Evolutionary conservation across 1,140 invertebrate species (phyloP).

Genomic region (Wiebesia pumilae): DNA sequence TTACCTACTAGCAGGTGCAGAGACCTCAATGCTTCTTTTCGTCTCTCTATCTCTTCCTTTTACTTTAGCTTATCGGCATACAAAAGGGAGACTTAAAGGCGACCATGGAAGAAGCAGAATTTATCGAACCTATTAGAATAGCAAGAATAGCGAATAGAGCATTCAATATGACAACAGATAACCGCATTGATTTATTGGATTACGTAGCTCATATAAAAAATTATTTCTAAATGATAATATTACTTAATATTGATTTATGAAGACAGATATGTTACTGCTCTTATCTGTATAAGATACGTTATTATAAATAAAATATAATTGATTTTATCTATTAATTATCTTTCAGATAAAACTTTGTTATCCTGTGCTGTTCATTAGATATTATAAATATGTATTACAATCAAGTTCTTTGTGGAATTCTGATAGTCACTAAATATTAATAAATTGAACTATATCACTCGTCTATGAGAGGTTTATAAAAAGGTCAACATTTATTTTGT

Average conservation of each 20-base stretch:
- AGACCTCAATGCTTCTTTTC: constrained; percentile 31
- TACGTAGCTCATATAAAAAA: not conserved
- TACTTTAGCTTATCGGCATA: constrained; percentile 20
- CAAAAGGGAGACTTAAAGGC: constrained; percentile 16
- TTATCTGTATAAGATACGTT: too few relatives aligned
- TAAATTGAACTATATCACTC: too few relatives aligned
- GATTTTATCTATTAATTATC: too few relatives aligned
- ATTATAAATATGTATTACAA: too few relatives aligned
- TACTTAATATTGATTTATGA: not conserved
- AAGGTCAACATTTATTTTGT: too few relatives aligned
- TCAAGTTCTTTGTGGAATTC: too few relatives aligned
- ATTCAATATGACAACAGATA: constrained; percentile 3
- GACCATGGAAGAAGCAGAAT: not conserved
- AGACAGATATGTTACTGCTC: not conserved
- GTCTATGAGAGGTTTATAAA: too few relatives aligned
- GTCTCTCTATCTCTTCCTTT: constrained; percentile 26
- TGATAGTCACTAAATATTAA: too few relatives aligned
- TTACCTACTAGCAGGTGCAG: constrained; percentile 45
- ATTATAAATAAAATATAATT: too few relatives aligned
- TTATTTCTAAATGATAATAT: not conserved
- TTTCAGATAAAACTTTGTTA: too few relatives aligned
- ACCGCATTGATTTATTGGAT: constrained; percentile 23
- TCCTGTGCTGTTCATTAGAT: too few relatives aligned
- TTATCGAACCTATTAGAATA: constrained; percentile 51
- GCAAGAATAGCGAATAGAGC: constrained; percentile 27